Evolutionary conservation across 2,113 vertebrate species (phyloP).

Genomic region (Brevimyrus niger): DNA sequence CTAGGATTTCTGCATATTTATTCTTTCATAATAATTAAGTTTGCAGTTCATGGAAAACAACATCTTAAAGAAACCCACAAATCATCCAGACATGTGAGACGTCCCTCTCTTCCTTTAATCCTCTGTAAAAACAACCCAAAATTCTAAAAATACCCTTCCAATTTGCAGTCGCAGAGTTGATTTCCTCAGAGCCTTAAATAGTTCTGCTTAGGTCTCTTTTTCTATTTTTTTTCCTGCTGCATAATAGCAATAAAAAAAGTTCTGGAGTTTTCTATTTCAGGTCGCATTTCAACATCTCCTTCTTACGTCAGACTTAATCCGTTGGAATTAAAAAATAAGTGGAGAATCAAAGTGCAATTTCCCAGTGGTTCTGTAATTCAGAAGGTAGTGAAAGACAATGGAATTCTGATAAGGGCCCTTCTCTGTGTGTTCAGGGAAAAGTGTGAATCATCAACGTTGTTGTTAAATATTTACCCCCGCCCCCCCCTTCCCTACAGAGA

Average conservation of each 20-base stretch:
- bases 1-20: neutral
- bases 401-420: neutral
- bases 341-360: constrained; percentile 1
- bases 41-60: neutral
- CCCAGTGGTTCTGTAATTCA: neutral
- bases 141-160: neutral
- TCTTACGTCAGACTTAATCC: constrained; percentile 3
- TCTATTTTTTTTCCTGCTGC: neutral
- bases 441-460: neutral
- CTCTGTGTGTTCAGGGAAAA: neutral
- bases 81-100: neutral
- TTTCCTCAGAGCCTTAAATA: constrained; percentile 6
- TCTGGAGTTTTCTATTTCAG: neutral
- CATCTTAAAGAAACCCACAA: neutral
- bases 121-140: neutral
- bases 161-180: neutral
- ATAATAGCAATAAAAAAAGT: neutral
- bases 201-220: neutral
- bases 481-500: neutral
- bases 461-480: neutral
- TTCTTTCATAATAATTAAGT: neutral
- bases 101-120: neutral
- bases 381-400: neutral
- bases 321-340: neutral
- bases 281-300: neutral